Evolutionary conservation across 2,888 invertebrate species (phyloP).

Genomic region (Drosophila setosimentum): DNA sequence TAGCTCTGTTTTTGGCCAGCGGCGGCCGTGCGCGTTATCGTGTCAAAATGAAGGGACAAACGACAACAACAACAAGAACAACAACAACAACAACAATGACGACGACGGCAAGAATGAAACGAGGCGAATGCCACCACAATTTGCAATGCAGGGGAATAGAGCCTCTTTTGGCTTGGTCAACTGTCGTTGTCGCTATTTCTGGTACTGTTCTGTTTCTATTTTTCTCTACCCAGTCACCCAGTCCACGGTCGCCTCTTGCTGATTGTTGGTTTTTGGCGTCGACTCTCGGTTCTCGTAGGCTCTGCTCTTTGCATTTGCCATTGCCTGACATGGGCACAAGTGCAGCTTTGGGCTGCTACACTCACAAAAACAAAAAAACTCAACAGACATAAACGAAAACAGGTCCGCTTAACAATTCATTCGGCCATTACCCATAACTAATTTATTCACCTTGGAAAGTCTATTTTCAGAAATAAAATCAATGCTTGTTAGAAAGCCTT

Average conservation of each 20-base stretch:
- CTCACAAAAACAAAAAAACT: neutral
- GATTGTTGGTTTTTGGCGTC: constrained; percentile 71
- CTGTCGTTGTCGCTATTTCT: constrained; percentile 28
- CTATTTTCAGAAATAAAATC: neutral
- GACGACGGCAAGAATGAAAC: constrained; percentile 71
- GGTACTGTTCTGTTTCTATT: constrained; percentile 8
- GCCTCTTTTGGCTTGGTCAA: constrained; percentile 58
- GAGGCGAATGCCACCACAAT: constrained; percentile 46
- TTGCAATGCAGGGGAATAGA: constrained; percentile 22
- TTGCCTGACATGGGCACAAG: constrained; percentile 69
- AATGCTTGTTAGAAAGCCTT: neutral
- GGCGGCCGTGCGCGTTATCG: constrained; percentile 74
- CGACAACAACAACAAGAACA: constrained; percentile 58
- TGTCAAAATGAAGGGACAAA: constrained; percentile 81
- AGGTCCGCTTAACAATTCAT: neutral
- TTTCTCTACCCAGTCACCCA: neutral
- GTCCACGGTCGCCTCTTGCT: constrained; percentile 25
- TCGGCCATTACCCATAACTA: neutral
- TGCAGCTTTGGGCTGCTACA: constrained; percentile 53
- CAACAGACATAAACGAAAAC: neutral
- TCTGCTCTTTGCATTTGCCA: constrained; percentile 41
- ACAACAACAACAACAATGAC: constrained; percentile 58
- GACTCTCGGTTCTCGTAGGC: constrained; percentile 64
- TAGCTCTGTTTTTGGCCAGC: constrained; percentile 48
- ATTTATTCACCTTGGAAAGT: neutral